phyloP scores from a whole-genome alignment of 2,888 invertebrate species.

The Andrena camellia region DNA sequence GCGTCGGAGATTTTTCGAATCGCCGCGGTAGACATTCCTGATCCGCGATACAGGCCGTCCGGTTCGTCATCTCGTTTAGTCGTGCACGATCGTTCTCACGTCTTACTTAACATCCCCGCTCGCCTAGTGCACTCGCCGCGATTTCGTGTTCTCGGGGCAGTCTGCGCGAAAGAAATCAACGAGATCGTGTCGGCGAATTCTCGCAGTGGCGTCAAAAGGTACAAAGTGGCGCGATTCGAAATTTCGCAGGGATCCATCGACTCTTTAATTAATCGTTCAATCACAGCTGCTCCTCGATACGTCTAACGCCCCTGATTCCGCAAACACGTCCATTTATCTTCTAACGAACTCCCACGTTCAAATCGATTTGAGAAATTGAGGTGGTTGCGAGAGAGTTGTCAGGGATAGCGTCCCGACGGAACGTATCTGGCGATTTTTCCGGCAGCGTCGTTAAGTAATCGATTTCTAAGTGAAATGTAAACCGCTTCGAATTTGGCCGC shows the following conservation, averaged over 20 bases:
- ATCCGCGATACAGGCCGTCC: slow-evolving; percentile 59
- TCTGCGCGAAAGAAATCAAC: slow-evolving; percentile 19
- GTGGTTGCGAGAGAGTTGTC: slow-evolving; percentile 2
- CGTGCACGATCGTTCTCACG: slow-evolving; percentile 65
- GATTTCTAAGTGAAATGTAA: slow-evolving; percentile 41
- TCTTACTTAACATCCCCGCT: slow-evolving; percentile 54
- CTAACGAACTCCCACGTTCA: neutral
- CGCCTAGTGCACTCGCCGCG: slow-evolving; percentile 11
- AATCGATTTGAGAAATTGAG: neutral
- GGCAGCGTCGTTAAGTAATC: slow-evolving; percentile 45
- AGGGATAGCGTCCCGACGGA: neutral
- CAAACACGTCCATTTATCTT: neutral
- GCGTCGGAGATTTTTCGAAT: slow-evolving; percentile 48
- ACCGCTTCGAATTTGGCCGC: slow-evolving; percentile 59
- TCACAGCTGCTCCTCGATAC: neutral
- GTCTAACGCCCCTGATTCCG: neutral
- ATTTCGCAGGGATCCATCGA: neutral
- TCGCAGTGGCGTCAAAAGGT: slow-evolving; percentile 17
- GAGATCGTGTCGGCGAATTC: slow-evolving; percentile 18
- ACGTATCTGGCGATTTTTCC: slow-evolving; percentile 21
- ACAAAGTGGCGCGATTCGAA: neutral
- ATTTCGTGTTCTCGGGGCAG: slow-evolving; percentile 10
- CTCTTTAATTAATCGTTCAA: neutral
- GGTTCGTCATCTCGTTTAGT: slow-evolving; percentile 71
- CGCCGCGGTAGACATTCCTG: slow-evolving; percentile 57